Percentiles rank a stretch among this genome's conserved stretches.
Evolutionary conservation across 1,140 invertebrate species (phyloP).

Genomic region (Panagrolaimus sp.): DNA sequence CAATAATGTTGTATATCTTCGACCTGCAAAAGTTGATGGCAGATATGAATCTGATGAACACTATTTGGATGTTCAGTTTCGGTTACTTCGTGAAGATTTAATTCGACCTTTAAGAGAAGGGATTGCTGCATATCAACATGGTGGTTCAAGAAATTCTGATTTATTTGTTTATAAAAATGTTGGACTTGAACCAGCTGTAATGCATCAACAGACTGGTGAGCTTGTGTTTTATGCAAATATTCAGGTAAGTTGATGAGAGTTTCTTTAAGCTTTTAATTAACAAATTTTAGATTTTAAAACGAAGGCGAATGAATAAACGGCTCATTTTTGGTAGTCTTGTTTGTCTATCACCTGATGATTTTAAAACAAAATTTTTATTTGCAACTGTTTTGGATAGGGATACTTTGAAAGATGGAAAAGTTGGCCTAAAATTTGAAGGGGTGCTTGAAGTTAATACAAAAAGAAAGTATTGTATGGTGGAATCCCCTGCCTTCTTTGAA

Average conservation of each 20-base stretch:
- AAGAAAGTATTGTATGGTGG: conserved; percentile 28
- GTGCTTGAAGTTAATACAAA: not conserved
- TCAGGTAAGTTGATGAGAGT: not conserved
- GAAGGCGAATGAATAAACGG: conserved; percentile 59
- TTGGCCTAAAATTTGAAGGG: conserved; percentile 61
- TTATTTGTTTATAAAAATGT: conserved; percentile 20
- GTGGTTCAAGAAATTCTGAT: not conserved
- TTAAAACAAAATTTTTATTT: conserved; percentile 66
- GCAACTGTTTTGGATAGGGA: conserved; percentile 67
- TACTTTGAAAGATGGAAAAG: conserved; percentile 56
- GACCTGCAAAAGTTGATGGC: conserved; percentile 65
- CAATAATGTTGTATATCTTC: conserved; percentile 56
- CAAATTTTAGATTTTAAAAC: not conserved
- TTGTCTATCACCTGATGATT: conserved; percentile 68
- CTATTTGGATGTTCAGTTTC: too few species aligned
- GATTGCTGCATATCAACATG: conserved; percentile 5
- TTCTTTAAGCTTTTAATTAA: too few species aligned
- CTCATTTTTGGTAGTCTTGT: conserved; percentile 71
- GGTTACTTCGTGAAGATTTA: not conserved
- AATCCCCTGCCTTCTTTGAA: too few species aligned
- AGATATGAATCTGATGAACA: too few species aligned
- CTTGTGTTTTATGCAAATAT: conserved; percentile 16
- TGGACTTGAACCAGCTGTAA: conserved; percentile 7
- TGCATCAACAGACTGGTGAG: conserved; percentile 21
- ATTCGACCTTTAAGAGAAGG: too few species aligned